phyloP scores from a whole-genome alignment of 2,888 invertebrate species.

The Gari tellinella region DNA sequence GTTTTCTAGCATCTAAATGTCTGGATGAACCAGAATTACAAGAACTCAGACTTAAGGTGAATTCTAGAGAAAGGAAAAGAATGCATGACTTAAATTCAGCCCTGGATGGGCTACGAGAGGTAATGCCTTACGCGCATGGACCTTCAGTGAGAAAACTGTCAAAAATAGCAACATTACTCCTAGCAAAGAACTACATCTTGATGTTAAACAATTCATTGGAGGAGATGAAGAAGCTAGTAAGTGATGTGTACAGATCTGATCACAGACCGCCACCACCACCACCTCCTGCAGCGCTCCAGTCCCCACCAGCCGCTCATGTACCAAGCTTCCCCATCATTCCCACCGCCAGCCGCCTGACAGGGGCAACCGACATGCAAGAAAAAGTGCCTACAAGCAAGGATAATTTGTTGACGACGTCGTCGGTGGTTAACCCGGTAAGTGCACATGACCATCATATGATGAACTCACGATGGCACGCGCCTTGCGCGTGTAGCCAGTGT shows the following conservation, averaged over 20 bases:
- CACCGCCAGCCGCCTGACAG: constrained; percentile 27
- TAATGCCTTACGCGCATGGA: constrained; percentile 84
- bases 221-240: constrained; percentile 83
- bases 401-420: constrained; percentile 18
- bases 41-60: constrained; percentile 83
- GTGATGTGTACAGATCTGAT: constrained; percentile 77
- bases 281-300: constrained; percentile 29
- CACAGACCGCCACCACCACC: constrained; percentile 42
- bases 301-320: constrained; percentile 29
- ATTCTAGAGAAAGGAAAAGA: constrained; percentile 85
- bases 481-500: constrained; percentile 74
- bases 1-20: constrained; percentile 45
- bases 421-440: constrained; percentile 32
- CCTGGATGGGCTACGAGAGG: constrained; percentile 83
- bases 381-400: constrained; percentile 12
- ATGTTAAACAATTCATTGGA: constrained; percentile 83
- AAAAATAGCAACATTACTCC: constrained; percentile 83
- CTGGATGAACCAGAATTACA: constrained; percentile 79
- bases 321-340: constrained; percentile 33
- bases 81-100: constrained; percentile 86
- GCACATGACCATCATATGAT: constrained; percentile 67
- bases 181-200: constrained; percentile 83
- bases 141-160: constrained; percentile 83
- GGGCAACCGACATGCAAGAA: constrained; percentile 14
- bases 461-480: constrained; percentile 68